Conservation (phyloP, 2,113 vertebrate species). For the Bostrychus sinensis region DNA sequence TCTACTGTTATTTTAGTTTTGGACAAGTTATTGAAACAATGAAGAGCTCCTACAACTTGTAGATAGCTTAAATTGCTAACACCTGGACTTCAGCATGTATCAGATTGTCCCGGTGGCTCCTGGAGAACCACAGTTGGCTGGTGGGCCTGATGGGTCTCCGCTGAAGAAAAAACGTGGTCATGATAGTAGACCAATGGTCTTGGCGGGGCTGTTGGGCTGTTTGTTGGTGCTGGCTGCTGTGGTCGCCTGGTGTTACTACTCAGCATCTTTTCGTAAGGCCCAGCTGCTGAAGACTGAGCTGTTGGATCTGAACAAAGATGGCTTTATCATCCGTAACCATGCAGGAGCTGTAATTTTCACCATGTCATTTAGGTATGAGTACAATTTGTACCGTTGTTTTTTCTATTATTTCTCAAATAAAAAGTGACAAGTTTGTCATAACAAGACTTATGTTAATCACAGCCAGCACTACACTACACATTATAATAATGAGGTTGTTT, state of each 20-base stretch:
- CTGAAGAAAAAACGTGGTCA: constrained; percentile 78
- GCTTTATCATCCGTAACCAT: constrained; percentile 89
- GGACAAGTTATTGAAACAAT: too few species aligned
- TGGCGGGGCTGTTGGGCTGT: constrained; percentile 77
- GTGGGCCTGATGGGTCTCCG: constrained; percentile 73
- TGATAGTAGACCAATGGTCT: constrained; percentile 79
- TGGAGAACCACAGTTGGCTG: constrained; percentile 54
- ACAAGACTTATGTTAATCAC: not conserved
- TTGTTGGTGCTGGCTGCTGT: constrained; percentile 84
- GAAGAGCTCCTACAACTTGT: not conserved
- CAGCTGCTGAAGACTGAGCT: constrained; percentile 84
- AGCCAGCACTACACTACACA: too few species aligned
- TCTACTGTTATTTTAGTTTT: too few species aligned
- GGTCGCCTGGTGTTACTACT: constrained; percentile 93
- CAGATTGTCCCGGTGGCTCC: constrained; percentile 76
- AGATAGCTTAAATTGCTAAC: not conserved
- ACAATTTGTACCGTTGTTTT: constrained; percentile 6
- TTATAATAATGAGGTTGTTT: too few species aligned
- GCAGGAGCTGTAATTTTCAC: constrained; percentile 84
- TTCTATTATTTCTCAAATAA: constrained; percentile 16
- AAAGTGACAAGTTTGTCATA: not conserved
- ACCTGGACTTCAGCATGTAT: constrained; percentile 69
- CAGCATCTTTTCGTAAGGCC: constrained; percentile 84
- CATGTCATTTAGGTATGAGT: constrained; percentile 86
- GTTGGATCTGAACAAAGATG: constrained; percentile 86